phyloP scores from a whole-genome alignment of 2,888 invertebrate genomes.

The Didymodactylos carnosus region DNA sequence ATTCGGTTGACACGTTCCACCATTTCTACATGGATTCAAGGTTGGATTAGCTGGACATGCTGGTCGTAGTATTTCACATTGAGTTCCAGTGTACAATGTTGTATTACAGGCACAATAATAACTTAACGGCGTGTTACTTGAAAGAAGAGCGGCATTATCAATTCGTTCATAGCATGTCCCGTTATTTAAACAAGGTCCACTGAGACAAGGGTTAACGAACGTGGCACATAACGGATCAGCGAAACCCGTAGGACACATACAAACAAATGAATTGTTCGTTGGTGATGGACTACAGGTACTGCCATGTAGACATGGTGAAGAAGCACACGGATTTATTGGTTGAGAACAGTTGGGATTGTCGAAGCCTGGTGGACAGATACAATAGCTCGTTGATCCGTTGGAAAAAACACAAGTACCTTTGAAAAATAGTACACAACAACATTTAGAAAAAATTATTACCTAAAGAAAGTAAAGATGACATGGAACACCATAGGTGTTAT shows the following conservation, averaged over 20 bases:
- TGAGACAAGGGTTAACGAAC: neutral
- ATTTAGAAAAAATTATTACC: neutral
- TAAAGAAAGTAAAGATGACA: too few relatives aligned
- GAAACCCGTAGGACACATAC: neutral
- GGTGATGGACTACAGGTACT: neutral
- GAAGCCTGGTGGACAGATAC: neutral
- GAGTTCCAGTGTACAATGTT: neutral
- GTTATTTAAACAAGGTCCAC: neutral
- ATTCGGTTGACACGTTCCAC: conserved; percentile 3
- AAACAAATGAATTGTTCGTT: neutral
- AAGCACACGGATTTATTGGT: too few relatives aligned
- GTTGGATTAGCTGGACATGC: neutral
- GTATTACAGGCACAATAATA: neutral
- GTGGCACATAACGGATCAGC: neutral
- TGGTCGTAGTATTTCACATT: neutral
- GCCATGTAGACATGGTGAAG: conserved; percentile 11
- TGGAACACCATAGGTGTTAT: neutral
- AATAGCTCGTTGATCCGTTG: neutral
- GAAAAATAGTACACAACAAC: neutral
- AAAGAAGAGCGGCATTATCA: neutral
- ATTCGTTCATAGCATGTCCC: neutral
- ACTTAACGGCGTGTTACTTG: neutral
- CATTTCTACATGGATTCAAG: conserved; percentile 8
- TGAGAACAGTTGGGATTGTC: too few relatives aligned
- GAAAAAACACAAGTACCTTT: neutral